phyloP scores from a whole-genome alignment of 2,113 vertebrate genomes.

The Carettochelys insculpta region DNA sequence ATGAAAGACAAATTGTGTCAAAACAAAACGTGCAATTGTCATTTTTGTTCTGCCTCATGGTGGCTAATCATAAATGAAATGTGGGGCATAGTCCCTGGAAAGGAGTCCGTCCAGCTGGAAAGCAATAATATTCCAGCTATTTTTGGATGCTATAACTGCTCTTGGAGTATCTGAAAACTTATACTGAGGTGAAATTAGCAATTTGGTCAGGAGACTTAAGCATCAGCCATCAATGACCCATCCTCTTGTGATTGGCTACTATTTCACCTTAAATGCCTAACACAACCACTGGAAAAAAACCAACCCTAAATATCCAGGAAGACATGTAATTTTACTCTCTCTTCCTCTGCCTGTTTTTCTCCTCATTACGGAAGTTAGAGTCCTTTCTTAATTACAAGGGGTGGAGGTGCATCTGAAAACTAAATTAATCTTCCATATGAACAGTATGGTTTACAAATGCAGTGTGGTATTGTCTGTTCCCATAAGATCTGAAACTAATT shows the following conservation, averaged over 20 bases:
- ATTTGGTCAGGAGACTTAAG: accelerated
- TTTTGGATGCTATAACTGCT: not conserved
- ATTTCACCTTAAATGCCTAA: not conserved
- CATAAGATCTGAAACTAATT: not conserved
- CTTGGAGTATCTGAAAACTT: not conserved
- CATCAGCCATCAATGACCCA: not conserved
- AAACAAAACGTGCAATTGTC: not conserved
- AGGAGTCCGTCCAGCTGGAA: not conserved
- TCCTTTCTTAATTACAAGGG: slow-evolving; percentile 20
- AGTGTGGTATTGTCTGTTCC: not conserved
- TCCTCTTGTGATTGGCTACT: not conserved
- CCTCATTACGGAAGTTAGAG: not conserved
- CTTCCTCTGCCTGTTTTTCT: slow-evolving; percentile 10
- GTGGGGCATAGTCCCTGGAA: not conserved
- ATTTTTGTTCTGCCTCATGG: not conserved
- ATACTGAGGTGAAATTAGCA: not conserved
- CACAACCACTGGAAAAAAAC: not conserved
- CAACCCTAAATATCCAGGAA: not conserved
- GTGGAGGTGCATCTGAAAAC: not conserved
- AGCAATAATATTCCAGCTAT: not conserved
- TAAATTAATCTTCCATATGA: slow-evolving; percentile 1
- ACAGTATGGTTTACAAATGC: not conserved
- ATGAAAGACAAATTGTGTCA: not conserved
- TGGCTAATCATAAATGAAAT: not conserved
- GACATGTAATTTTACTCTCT: not conserved